These are phyloP conservation scores for Schmidtea mediterranea DNA, from an alignment of 1,140 invertebrate genomes.

Conservation along the genomic window DNA sequence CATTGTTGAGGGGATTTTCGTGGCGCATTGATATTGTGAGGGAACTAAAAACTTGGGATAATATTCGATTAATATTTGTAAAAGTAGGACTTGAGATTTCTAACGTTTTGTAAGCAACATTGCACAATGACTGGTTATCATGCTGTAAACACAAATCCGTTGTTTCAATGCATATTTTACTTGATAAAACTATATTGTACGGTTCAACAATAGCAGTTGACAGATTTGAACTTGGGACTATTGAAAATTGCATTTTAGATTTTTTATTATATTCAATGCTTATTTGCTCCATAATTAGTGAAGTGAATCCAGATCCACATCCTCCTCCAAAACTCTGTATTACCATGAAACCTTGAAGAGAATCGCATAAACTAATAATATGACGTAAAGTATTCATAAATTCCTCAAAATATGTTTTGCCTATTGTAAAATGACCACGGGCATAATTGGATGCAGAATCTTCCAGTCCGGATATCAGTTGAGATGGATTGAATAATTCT, in stretches of 20 bases:
- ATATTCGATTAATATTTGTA: conserved; percentile 20
- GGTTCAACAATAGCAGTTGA: conserved; percentile 22
- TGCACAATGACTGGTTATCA: conserved; percentile 19
- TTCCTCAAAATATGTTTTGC: too few species aligned
- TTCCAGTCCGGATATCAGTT: too few species aligned
- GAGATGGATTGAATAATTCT: too few species aligned
- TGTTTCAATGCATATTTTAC: conserved; percentile 18
- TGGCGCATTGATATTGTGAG: conserved; percentile 35
- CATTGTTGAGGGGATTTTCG: conserved; percentile 25
- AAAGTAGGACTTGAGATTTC: conserved; percentile 14
- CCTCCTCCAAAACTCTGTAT: background rate
- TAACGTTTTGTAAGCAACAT: conserved; percentile 14
- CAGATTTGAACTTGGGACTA: conserved; percentile 10
- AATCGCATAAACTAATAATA: conserved; percentile 14
- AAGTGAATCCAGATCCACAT: conserved; percentile 11
- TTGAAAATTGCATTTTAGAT: conserved; percentile 12
- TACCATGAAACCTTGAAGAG: conserved; percentile 14
- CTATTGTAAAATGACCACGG: background rate
- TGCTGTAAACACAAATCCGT: conserved; percentile 21
- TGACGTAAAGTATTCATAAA: too few species aligned
- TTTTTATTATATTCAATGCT: conserved; percentile 26
- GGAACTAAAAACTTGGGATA: conserved; percentile 30
- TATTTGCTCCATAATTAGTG: conserved; percentile 12
- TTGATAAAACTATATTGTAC: conserved; percentile 23
- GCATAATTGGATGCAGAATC: too few species aligned